phyloP scores from a whole-genome alignment of 2,113 vertebrate species.

The Bos indicus region DNA sequence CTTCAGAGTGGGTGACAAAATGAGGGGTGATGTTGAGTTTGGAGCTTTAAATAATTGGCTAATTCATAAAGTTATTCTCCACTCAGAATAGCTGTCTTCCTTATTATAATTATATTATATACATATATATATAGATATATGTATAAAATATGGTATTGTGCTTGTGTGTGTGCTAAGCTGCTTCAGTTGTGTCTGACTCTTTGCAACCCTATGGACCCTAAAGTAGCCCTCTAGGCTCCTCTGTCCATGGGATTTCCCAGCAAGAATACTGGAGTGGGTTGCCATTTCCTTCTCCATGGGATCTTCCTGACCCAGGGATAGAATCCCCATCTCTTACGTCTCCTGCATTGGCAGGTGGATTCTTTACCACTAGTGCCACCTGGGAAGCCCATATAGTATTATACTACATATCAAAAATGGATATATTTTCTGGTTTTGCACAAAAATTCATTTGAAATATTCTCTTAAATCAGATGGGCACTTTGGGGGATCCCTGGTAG shows the following conservation, averaged over 20 bases:
- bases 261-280: background rate
- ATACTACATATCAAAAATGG: background rate
- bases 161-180: background rate
- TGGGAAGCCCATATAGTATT: background rate
- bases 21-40: background rate
- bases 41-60: background rate
- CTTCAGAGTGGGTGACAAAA: background rate
- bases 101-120: background rate
- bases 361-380: background rate
- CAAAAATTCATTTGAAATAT: background rate
- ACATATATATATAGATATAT: background rate
- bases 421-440: background rate
- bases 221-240: background rate
- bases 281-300: background rate
- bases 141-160: background rate
- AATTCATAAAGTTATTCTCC: background rate
- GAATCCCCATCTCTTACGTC: background rate
- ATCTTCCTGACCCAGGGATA: background rate
- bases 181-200: background rate
- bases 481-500: slow-evolving; percentile 12
- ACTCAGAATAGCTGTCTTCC: background rate
- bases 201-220: background rate
- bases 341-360: background rate
- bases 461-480: background rate
- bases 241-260: background rate